Base-by-base conservation (phyloP, 2,113 vertebrate genomes). In the Vidua chalybeata region DNA sequence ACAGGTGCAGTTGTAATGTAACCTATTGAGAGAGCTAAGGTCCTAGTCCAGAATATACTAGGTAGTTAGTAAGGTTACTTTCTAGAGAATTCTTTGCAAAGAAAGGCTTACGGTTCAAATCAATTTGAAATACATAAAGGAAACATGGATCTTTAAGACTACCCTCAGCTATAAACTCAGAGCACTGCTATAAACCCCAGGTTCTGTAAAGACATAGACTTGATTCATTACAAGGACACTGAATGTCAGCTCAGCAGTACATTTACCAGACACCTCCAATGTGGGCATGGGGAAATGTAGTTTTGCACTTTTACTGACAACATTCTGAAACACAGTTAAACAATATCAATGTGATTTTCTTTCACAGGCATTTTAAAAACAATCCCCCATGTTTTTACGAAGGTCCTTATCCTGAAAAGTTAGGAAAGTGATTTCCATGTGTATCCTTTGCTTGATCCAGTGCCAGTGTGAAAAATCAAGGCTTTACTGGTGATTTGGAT, bases 71-170 rank as follows among this genome's bases (percentile, higher is more conserved):
- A 87, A 23, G 21, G 71, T 85, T 85, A 33, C 66, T 85, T 93
- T 54, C 51, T 39, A n/a, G 80, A 89, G 43, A 69, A 73, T 62
- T 85, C 11, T 55, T 89, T 79, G 31, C 74, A 82, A 75, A 85
- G 54, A 75, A 87, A 41, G 30, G 37, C 69, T 91, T 90, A 30
- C 62, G 48, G 22, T 80, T 85, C 84, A 80, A 85, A 79, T 51
- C 71, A 46, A 73, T 93, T 72, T 66, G 62, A 95, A 94, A 88
- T 76, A 58, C 85, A 64, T 95, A 82, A 92, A 89, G 74, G 49
- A 91, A 87, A 58, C 26, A 19, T 23, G 61, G n/a, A 79, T 78
- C 66, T 89, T 56, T 92, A 78, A 49, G 62, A 46, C 62, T 49
- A 16, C 24, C 33, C 19, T 92, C 35, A 78, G 54, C 69, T 67